Evolutionary conservation across 1,140 invertebrate genomes (phyloP).

Genomic region (Idris sp.): DNA sequence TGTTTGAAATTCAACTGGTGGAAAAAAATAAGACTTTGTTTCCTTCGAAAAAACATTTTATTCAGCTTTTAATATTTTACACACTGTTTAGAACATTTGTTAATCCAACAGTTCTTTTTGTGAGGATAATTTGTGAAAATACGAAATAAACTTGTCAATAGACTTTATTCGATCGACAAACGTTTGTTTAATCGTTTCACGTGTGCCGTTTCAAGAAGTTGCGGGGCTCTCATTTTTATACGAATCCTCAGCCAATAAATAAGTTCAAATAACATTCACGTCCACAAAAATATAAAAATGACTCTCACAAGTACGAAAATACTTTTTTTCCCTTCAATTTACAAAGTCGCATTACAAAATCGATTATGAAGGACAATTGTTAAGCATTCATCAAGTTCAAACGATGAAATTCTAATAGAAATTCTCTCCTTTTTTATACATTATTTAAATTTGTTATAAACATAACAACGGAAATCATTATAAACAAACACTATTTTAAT

Average conservation of each 20-base stretch:
- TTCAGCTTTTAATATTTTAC: slow-evolving; percentile 64
- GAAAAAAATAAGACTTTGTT: no score
- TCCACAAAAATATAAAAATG: slow-evolving; percentile 43
- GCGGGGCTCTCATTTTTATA: slow-evolving; percentile 30
- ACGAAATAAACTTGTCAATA: slow-evolving; percentile 48
- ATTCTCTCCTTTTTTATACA: no score
- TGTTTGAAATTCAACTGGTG: no score
- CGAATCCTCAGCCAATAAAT: slow-evolving; percentile 23
- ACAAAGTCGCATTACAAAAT: slow-evolving; percentile 8
- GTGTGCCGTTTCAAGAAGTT: slow-evolving; percentile 31
- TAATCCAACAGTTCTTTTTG: slow-evolving; percentile 62
- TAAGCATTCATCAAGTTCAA: no score
- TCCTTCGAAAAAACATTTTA: slow-evolving; percentile 63
- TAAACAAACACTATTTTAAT: no score
- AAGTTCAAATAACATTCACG: background rate
- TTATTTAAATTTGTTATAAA: no score
- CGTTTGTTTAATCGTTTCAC: slow-evolving; percentile 21
- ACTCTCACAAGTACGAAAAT: slow-evolving; percentile 47
- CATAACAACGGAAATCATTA: no score
- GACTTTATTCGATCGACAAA: slow-evolving; percentile 31
- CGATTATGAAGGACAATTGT: no score
- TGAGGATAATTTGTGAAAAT: slow-evolving; percentile 60
- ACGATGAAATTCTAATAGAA: no score
- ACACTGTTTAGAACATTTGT: slow-evolving; percentile 64
- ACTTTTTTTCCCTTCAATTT: slow-evolving; percentile 15